These are phyloP conservation scores for Molossus molossus DNA, from an alignment of 2,797 vertebrate species.

Conservation along the genomic window DNA sequence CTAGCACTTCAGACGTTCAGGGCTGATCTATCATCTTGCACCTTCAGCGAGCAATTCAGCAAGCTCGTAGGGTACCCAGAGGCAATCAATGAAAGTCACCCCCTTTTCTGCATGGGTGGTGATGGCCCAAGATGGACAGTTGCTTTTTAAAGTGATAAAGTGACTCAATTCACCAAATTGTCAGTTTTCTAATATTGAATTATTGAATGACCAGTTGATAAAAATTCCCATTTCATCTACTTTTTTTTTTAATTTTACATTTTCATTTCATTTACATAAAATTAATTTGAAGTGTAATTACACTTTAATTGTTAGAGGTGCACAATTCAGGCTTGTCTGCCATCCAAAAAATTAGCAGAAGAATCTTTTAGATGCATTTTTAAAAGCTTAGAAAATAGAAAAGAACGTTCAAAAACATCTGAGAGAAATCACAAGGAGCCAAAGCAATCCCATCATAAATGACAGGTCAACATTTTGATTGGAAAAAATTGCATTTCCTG, in stretches of 20 bases:
- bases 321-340: background rate
- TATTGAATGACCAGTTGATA: background rate
- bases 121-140: background rate
- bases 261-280: constrained; percentile 24
- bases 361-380: background rate
- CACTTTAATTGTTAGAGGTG: background rate
- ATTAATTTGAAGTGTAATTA: background rate
- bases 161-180: background rate
- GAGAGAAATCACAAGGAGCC: background rate
- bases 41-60: background rate
- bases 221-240: background rate
- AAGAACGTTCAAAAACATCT: background rate
- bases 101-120: background rate
- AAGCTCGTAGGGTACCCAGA: background rate
- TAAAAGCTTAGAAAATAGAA: background rate
- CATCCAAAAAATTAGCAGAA: background rate
- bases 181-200: background rate
- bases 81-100: background rate
- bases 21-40: background rate
- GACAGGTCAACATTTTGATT: background rate
- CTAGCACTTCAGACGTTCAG: fast-evolving
- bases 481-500: background rate
- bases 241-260: background rate
- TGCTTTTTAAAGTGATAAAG: background rate
- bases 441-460: background rate